These are phyloP conservation scores for human DNA, from an alignment of 2,113 vertebrate species.

Conservation along the genomic window GRCh38 chr3:9430501-9431000, in stretches of 20 bases:
- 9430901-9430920: conserved; percentile 16
- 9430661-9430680: conserved; percentile 44
- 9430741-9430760: conserved; percentile 7
- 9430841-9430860: background rate
- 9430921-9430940: conserved; percentile 29
- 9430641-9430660: conserved; percentile 24
- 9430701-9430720: conserved; percentile 28
- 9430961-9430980: background rate
- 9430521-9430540: conserved; percentile 54
- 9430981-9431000: background rate
- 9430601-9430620: background rate
- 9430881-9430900: conserved; percentile 18
- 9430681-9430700: conserved; percentile 20
- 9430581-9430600: conserved; percentile 28
- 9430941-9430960: conserved; percentile 3
- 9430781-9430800: conserved; percentile 20
- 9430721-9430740: conserved; percentile 38
- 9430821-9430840: background rate
- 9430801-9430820: conserved; percentile 31
- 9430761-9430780: conserved; percentile 9
- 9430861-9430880: background rate
- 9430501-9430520: conserved; percentile 46
- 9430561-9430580: conserved; percentile 4
- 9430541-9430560: conserved; percentile 19
- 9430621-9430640: background rate